These are phyloP conservation scores for Unio pictorum DNA, from an alignment of 2,888 invertebrate genomes.

Conservation along the genomic window DNA sequence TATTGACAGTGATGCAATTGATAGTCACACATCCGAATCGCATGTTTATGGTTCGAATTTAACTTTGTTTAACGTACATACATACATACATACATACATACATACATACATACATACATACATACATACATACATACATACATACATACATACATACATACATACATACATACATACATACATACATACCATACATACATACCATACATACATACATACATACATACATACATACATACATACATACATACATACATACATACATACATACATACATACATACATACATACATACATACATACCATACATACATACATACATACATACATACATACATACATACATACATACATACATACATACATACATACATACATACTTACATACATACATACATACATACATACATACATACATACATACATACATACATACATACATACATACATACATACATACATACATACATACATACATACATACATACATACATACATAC, in stretches of 20 bases:
- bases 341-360: background rate
- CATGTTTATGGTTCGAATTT: no score
- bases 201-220: background rate
- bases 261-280: background rate
- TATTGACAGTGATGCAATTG: no score
- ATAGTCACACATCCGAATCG: no score
- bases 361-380: constrained; percentile 1
- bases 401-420: constrained; percentile 2
- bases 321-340: constrained; percentile 2
- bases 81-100: constrained; percentile 2
- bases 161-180: no score
- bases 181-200: no score
- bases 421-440: background rate
- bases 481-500: background rate
- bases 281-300: constrained; percentile 1
- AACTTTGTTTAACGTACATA: background rate
- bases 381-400: constrained; percentile 2
- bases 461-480: constrained; percentile 4
- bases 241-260: constrained; percentile 3
- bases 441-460: constrained; percentile 3
- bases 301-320: constrained; percentile 4
- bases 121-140: constrained; percentile 2
- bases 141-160: background rate
- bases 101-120: background rate
- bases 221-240: constrained; percentile 4